Evolutionary conservation across 2,888 invertebrate species (phyloP).

Genomic region (Gortyna flavago): DNA sequence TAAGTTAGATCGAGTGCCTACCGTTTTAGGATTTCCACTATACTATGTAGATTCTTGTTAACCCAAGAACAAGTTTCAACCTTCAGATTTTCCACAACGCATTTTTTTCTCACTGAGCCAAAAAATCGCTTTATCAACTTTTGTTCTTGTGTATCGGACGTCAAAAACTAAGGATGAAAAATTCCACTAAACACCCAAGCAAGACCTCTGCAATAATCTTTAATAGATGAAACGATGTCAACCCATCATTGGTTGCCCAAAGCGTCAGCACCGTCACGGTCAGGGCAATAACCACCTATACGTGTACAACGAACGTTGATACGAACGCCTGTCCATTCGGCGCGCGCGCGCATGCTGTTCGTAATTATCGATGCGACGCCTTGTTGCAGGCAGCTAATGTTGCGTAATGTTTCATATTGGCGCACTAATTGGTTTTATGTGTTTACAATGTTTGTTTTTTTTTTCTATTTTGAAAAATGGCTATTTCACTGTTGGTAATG

Average conservation of each 20-base stretch:
- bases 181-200: conserved; percentile 1
- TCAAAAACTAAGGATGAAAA: conserved; percentile 22
- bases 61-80: conserved; percentile 4
- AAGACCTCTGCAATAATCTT: conserved; percentile 15
- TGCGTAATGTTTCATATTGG: conserved; percentile 68
- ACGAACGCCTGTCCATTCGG: conserved; percentile 52
- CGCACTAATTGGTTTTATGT: conserved; percentile 59
- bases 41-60: not conserved
- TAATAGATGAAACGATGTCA: conserved; percentile 61
- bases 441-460: conserved; percentile 25
- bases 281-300: conserved; percentile 74
- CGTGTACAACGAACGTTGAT: conserved; percentile 67
- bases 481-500: conserved; percentile 21
- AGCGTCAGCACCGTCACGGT: conserved; percentile 63
- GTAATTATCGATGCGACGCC: conserved; percentile 69
- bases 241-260: conserved; percentile 50
- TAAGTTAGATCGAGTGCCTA: not conserved
- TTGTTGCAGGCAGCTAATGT: conserved; percentile 65
- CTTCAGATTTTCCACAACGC: not conserved
- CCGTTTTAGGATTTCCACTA: not conserved
- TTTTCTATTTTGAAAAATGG: conserved; percentile 18
- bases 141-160: not conserved
- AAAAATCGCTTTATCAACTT: not conserved
- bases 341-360: conserved; percentile 66
- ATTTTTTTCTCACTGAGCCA: not conserved